phyloP scores from a whole-genome alignment of 2,888 invertebrate genomes.

The Drosophila macrothrix region DNA sequence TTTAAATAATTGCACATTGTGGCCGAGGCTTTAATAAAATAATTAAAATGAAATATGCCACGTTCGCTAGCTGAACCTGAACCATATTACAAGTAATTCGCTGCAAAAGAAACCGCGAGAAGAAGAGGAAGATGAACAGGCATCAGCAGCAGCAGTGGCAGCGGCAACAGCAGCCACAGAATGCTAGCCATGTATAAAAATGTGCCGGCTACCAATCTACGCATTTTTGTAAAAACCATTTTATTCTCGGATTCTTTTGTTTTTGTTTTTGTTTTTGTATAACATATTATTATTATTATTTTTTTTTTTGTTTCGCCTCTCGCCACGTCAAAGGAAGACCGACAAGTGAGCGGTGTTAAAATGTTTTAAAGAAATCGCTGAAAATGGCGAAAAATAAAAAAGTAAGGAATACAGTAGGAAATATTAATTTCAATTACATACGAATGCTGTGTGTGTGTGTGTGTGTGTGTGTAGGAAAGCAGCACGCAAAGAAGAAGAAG shows the following conservation, averaged over 20 bases:
- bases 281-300: neutral
- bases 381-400: constrained; percentile 44
- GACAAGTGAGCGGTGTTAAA: constrained; percentile 66
- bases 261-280: constrained; percentile 14
- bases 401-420: constrained; percentile 49
- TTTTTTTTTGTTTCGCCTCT: constrained; percentile 10
- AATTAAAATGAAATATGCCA: constrained; percentile 73
- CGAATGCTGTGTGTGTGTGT: constrained; percentile 16
- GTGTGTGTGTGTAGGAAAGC: constrained; percentile 21
- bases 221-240: constrained; percentile 56
- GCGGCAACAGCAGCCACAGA: constrained; percentile 55
- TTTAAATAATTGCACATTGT: constrained; percentile 72
- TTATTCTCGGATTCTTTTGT: constrained; percentile 35
- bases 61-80: constrained; percentile 39
- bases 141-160: constrained; percentile 1
- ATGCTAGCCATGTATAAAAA: constrained; percentile 64
- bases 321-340: constrained; percentile 64
- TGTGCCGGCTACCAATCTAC: constrained; percentile 80
- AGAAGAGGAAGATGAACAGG: neutral
- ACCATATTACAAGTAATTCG: constrained; percentile 46
- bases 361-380: constrained; percentile 65
- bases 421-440: constrained; percentile 81
- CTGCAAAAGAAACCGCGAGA: constrained; percentile 24
- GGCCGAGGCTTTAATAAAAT: constrained; percentile 71
- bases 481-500: constrained; percentile 17